These are phyloP conservation scores for Anguilla rostrata DNA, from an alignment of 2,113 vertebrate genomes.

Conservation along the genomic window DNA sequence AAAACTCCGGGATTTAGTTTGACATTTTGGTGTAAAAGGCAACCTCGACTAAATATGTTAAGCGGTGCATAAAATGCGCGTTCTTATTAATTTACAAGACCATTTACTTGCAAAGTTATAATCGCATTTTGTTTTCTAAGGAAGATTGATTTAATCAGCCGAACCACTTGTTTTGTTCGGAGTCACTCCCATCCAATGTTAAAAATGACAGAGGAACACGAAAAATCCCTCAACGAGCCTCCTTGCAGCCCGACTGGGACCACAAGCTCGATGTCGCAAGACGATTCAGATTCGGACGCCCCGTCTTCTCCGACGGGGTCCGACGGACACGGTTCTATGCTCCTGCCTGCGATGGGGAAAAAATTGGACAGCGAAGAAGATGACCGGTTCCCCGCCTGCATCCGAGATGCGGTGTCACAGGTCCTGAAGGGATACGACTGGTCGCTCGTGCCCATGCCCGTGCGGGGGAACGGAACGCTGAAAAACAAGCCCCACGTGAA, in stretches of 20 bases:
- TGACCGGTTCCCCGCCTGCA: constrained; percentile 84
- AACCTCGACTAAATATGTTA: not conserved
- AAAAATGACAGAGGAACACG: constrained; percentile 77
- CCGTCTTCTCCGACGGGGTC: constrained; percentile 71
- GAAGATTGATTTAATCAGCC: not conserved
- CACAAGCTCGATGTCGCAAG: constrained; percentile 69
- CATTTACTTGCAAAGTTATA: not conserved
- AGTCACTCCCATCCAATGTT: constrained; percentile 54
- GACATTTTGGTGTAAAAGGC: not conserved
- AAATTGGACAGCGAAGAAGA: constrained; percentile 54
- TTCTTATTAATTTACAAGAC: constrained; percentile 13
- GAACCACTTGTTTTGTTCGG: not conserved
- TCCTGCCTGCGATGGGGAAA: constrained; percentile 43
- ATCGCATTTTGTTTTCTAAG: not conserved
- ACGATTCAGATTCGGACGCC: constrained; percentile 66
- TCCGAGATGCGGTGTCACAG: constrained; percentile 89
- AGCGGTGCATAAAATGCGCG: constrained; percentile 41
- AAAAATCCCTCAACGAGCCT: constrained; percentile 57
- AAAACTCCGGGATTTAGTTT: not conserved
- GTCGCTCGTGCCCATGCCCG: constrained; percentile 84
- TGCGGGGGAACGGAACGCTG: constrained; percentile 71
- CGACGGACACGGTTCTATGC: constrained; percentile 52
- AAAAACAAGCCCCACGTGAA: constrained; percentile 82
- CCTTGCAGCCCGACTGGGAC: constrained; percentile 75
- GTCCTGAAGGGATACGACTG: constrained; percentile 94